Evolutionary conservation across 2,797 vertebrate genomes (phyloP), one percentile per base, ranked within the genome.

Genomic region (Anableps anableps): DNA sequence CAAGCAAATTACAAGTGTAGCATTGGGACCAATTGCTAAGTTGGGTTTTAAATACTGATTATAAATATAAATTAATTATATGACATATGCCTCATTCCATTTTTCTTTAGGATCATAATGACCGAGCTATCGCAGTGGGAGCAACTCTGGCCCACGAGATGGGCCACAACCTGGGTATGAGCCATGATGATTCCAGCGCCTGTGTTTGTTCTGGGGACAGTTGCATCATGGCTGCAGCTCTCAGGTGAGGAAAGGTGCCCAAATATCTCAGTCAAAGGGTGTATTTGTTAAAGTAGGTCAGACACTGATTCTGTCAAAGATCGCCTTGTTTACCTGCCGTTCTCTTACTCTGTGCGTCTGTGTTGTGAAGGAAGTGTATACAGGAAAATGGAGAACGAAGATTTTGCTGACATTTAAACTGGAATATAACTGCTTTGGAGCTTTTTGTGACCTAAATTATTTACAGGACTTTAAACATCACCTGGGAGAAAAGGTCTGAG

Each of bases 111-210:
- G 94, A 96, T 85, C 96, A 96, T 86, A 95, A 85, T 71, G 7
- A 88, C 45, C 60, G 19, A 0, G 85, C 94, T 74, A 92, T 95
- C 31, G 94, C 95, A 1, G 89, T 96, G 0, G 96, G 94, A 26
- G 96, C 96, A 0, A 96, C 95, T 0, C 81, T 96, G 86, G 94
- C 96, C n/a, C 96, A 96, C 23, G 96, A 96, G 89, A 95, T 96
- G 96, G 96, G 96, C 10, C 96, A 96, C 70, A 96, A 96, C 86
- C 89, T 96, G 83, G 96, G 96, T 26, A 96, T 96, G 96, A 58
- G 83, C 89, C 96, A 96, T 2, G 96, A 96, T 7, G 95, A 96
- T 90, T 95, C 89, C 43, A 95, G 91, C 17, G 45, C 2, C 53
- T 96, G 96, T 34, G 9, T 13, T n/a, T 96, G 96, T 73, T 6